Evolutionary conservation across 2,113 vertebrate genomes (phyloP).

Genomic region (Eurystomus gularis): DNA sequence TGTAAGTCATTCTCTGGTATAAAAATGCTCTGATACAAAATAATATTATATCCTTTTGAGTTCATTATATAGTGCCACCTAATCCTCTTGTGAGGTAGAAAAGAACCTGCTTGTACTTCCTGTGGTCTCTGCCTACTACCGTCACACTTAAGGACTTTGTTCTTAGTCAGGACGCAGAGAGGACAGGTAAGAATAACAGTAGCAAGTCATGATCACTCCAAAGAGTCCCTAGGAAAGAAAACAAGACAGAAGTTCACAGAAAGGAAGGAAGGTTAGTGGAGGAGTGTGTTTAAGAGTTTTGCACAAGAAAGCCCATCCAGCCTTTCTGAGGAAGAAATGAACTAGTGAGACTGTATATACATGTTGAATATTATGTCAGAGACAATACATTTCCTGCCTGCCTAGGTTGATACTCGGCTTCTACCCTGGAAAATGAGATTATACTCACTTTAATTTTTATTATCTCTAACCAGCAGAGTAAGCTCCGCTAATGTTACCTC

Average conservation of each 20-base stretch:
- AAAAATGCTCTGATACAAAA: neutral
- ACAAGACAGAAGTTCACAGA: neutral
- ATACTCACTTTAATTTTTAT: neutral
- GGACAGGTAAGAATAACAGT: neutral
- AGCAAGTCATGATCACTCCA: neutral
- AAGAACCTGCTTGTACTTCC: neutral
- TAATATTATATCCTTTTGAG: neutral
- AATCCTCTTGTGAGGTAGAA: neutral
- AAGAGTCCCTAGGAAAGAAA: neutral
- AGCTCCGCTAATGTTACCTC: neutral
- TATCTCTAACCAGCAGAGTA: neutral
- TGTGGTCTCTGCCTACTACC: rapidly evolving
- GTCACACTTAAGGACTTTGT: neutral
- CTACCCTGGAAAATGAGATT: neutral
- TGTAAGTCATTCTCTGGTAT: neutral
- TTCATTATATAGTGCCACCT: neutral
- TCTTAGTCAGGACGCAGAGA: neutral
- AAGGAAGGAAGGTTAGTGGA: neutral
- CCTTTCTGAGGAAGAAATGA: neutral
- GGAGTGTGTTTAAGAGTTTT: neutral
- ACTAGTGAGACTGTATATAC: neutral
- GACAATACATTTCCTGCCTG: neutral
- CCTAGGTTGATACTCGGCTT: neutral
- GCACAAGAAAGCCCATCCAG: neutral
- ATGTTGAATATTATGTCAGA: neutral